Conservation (phyloP, 1,140 invertebrate species). For the Elysia chlorotica region DNA sequence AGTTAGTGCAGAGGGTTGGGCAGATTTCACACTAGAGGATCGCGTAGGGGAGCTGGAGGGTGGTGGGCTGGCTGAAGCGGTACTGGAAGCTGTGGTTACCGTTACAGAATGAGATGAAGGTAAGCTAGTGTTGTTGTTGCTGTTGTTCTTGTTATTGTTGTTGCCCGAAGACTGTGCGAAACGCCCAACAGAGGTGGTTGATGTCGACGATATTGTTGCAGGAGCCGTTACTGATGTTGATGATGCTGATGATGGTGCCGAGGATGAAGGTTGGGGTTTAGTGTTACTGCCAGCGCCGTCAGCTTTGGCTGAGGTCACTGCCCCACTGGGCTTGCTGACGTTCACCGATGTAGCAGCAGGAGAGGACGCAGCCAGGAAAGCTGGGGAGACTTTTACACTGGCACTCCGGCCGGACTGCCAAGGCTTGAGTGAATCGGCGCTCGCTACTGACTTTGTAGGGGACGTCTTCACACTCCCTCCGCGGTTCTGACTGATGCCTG, state of each 20-base stretch:
- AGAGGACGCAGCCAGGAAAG: too few species aligned
- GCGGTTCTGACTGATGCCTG: background rate
- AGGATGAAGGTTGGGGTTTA: background rate
- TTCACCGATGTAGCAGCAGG: too few species aligned
- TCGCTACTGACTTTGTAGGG: constrained; percentile 6
- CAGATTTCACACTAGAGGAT: background rate
- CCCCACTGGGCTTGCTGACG: background rate
- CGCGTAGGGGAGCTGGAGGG: background rate
- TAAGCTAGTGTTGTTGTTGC: background rate
- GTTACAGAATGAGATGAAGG: background rate
- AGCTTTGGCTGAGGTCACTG: background rate
- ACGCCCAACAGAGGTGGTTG: too few species aligned
- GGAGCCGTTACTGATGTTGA: background rate
- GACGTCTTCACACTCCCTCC: constrained; percentile 22
- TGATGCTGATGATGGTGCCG: background rate
- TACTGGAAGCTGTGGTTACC: background rate
- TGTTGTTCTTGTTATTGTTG: too few species aligned
- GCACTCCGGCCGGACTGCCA: background rate
- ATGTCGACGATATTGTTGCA: too few species aligned
- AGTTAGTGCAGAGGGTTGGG: background rate
- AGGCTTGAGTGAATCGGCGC: too few species aligned
- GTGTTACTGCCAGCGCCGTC: background rate
- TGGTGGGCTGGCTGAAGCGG: too few species aligned
- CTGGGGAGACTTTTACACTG: constrained; percentile 10
- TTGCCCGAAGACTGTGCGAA: too few species aligned